Evolutionary conservation across 2,888 invertebrate species (phyloP), one percentile per base, ranked within the genome.

Genomic region (Gymnocheta viridis): DNA sequence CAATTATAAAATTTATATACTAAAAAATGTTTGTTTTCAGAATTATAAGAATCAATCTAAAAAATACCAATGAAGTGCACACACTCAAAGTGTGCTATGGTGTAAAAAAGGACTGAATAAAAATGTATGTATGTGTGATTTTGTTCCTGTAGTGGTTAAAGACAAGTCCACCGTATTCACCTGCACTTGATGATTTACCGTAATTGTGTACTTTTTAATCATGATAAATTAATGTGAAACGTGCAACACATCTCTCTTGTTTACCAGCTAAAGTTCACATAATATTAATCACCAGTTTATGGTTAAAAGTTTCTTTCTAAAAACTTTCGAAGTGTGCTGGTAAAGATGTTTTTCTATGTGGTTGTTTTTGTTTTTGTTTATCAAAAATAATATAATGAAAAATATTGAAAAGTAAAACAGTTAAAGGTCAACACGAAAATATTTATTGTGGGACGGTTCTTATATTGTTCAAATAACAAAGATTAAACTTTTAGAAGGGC

Each of bases 171-270:
- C 7, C 14, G 10, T 47, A 58, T 62, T 64, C 79, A 79, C 54
- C 64, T 73, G 56, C 32, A 54, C 44, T 73, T 73, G 62, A 69
- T 83, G 69, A 70, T 74, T 70, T 35, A 54, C 12, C 64, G 82
- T 74, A 58, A 64, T 64, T 70, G 64, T 47, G 49, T 69, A 10
- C 41, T 32, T 51, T 62, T 74, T 74, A 79, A 83, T 79, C 79
- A 58, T 83, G 74, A 79, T 70, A 76, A 74, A 83, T 83, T 74
- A 47, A 49, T 58, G 69, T 56, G 32, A 17, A 74, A 70, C 74
- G 64, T 74, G 73, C 69, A 79, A 74, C 56, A 38, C 74, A 66
- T 83, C 76, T 58, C 32, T 74, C 69, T 64, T 73, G 19, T 19
- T 60, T 29, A 10, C 49, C 22, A 70, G 58, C 69, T 41, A 58